phyloP scores from a whole-genome alignment of 2,888 invertebrate species.

The Oscheius onirici region DNA sequence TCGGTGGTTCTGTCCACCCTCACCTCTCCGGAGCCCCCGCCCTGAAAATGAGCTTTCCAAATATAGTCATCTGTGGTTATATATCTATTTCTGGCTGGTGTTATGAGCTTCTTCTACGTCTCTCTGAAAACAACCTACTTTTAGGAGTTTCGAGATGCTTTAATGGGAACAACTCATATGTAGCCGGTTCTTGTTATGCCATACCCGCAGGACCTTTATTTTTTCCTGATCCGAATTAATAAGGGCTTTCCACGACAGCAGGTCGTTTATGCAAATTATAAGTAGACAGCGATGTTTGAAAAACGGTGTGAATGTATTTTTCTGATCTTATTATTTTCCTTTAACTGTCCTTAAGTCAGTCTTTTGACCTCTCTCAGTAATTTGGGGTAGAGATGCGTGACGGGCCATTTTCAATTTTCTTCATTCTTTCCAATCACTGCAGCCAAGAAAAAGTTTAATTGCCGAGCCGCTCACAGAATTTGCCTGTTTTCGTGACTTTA shows the following conservation, averaged over 20 bases:
- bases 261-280: slow-evolving; percentile 24
- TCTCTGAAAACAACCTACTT: no score
- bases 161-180: neutral
- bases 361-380: no score
- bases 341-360: no score
- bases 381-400: no score
- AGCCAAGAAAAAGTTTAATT: no score
- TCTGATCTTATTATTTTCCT: no score
- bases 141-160: neutral
- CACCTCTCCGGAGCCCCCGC: no score
- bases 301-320: no score
- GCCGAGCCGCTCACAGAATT: no score
- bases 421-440: no score
- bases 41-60: slow-evolving; percentile 24
- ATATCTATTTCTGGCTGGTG: neutral
- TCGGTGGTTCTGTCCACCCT: slow-evolving; percentile 8
- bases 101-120: slow-evolving; percentile 7
- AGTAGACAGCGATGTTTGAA: slow-evolving; percentile 22
- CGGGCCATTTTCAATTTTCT: no score
- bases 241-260: neutral
- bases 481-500: no score
- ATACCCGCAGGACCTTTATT: neutral
- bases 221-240: neutral
- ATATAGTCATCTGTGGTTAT: slow-evolving; percentile 24
- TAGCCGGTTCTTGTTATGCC: neutral